These are phyloP conservation scores for Sebastes iracundus DNA, from an alignment of 2,797 vertebrate species.

Conservation along the genomic window DNA sequence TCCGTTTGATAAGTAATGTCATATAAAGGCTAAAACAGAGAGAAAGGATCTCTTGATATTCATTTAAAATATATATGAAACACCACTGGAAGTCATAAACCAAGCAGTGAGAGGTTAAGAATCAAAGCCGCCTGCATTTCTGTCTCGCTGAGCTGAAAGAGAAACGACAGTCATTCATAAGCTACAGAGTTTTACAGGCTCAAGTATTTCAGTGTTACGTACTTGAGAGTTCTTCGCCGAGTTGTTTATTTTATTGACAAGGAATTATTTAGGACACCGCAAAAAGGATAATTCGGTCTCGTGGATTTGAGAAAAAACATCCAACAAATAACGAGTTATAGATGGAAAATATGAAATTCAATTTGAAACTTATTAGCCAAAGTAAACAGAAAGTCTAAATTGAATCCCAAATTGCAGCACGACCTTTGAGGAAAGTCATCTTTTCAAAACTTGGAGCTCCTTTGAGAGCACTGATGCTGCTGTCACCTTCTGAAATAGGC, in stretches of 20 bases:
- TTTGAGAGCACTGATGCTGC: not conserved
- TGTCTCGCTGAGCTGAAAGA: not conserved
- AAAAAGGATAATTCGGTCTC: not conserved
- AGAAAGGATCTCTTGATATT: not conserved
- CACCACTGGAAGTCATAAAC: not conserved
- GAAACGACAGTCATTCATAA: not conserved
- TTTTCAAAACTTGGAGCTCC: conserved; percentile 1
- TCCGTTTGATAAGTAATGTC: not conserved
- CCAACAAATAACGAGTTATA: not conserved
- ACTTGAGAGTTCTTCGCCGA: not conserved
- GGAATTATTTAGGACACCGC: not conserved
- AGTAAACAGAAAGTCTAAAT: conserved; percentile 6
- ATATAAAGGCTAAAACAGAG: not conserved
- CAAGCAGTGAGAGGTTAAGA: not conserved
- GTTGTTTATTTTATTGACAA: conserved; percentile 4
- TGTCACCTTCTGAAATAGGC: conserved; percentile 10
- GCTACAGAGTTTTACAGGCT: not conserved
- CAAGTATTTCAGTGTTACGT: not conserved
- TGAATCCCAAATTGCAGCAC: not conserved
- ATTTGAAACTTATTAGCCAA: not conserved
- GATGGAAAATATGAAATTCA: conserved; percentile 2
- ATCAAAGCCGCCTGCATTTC: not conserved
- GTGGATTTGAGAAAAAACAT: not conserved
- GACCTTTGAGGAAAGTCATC: conserved; percentile 13
- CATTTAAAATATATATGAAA: not conserved